Base-by-base conservation (phyloP, 2,113 vertebrate species). In the Delphinapterus leucas region DNA sequence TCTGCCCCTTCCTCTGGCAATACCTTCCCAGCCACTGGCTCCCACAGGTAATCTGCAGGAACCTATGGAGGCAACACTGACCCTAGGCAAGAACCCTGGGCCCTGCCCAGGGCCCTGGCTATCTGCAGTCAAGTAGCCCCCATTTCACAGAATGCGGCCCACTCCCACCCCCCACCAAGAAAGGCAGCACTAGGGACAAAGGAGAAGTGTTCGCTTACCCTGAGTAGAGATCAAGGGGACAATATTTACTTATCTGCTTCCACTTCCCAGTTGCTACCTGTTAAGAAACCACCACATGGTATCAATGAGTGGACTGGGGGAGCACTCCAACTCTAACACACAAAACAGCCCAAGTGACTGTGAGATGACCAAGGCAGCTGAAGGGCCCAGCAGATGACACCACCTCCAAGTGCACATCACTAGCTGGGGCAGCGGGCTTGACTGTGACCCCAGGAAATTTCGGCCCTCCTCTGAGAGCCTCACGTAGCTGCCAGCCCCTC, bases 221-320 rank as follows among this genome's bases (percentile, higher is more conserved):
- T 97, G 99, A 99, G 99, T 99, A 99, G 97, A 99, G 99, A 98
- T 99, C 99, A 6, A 99, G 98, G 0, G 99, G 99, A 97, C 99
- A 99, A 76, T 99, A 99, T 98, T 99, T 99, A 97, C 99, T 99
- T 70, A 99, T 99, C 95, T 99, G 99, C 98, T 99, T 99, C 99
- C 99, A 99, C 96, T 99, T 99, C 82, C 99, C 99, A 0, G 99
- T 99, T 31, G 99, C 99, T 94, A 99, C 99, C 99, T 99, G 97
- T 83, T 77, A 95, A 98, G 95, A 98, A 94, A 96, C 49, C 71
- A 96, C 38, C 6, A 96, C 1, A 20, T 33, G 13, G 47, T 25
- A 26, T 84, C 58, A 92, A 4, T 55, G 10, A 58, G 8, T n/a
- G 44, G 10, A 17, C 0, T 33, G 6, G 4, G 70, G 67, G 53